Evolutionary conservation across 2,888 invertebrate species (phyloP).

Genomic region (Blastobasis adustella): DNA sequence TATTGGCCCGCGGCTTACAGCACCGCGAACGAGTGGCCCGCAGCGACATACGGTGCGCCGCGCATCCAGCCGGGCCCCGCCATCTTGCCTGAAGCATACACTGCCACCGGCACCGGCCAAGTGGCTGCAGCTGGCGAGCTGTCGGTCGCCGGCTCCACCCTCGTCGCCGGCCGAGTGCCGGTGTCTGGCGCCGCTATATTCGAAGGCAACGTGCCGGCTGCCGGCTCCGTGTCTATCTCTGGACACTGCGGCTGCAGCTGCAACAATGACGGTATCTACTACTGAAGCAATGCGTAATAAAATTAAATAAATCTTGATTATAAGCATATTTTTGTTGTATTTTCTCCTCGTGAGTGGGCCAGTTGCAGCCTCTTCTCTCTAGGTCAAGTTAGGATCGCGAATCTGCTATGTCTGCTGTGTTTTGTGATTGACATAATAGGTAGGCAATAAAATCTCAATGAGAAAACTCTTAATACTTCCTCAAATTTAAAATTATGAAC

Average conservation of each 20-base stretch:
- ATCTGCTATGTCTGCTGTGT: too few relatives aligned
- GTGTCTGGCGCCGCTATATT: slow-evolving; percentile 32
- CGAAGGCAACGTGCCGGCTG: slow-evolving; percentile 33
- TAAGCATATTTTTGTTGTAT: too few relatives aligned
- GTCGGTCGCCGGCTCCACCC: slow-evolving; percentile 25
- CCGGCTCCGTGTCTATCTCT: slow-evolving; percentile 28
- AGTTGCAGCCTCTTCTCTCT: too few relatives aligned
- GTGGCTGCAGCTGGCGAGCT: slow-evolving; percentile 23
- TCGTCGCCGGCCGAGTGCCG: slow-evolving; percentile 32
- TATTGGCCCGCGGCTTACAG: background rate
- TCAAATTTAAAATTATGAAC: too few relatives aligned
- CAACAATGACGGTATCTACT: background rate
- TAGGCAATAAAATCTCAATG: too few relatives aligned
- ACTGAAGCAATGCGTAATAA: background rate
- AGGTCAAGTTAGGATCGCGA: too few relatives aligned
- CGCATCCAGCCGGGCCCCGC: background rate
- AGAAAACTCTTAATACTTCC: too few relatives aligned
- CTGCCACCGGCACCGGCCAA: slow-evolving; percentile 21
- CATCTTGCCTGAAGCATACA: slow-evolving; percentile 26
- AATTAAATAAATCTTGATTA: too few relatives aligned
- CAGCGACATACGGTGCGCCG: background rate
- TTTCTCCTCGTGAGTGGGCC: too few relatives aligned
- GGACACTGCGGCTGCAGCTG: background rate
- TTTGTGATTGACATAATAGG: too few relatives aligned
- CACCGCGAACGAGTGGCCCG: background rate